Base-by-base conservation (phyloP, 2,797 vertebrate genomes). In the Buphagus erythrorhynchus region DNA sequence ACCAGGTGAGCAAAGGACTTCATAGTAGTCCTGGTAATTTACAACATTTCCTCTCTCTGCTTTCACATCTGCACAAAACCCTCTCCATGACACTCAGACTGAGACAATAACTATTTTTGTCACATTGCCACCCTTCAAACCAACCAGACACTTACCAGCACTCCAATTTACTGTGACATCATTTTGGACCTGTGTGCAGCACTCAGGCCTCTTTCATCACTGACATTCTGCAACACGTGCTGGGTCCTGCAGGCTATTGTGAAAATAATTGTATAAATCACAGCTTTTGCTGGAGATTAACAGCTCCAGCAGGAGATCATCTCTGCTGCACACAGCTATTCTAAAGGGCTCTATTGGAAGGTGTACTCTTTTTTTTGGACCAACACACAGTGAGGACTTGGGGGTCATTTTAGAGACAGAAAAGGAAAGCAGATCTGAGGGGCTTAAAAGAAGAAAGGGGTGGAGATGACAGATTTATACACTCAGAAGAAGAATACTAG, bases 71-170 rank as follows among this genome's bases (percentile, higher is more conserved):
- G 0, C 61, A 69, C 28, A 31, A 61, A 95, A 65, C 52, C 31
- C 45, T 79, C 52, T 48, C 36, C 7, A 7, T 7, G 26, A 86
- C 0, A 0, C 66, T 77, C 49, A 65, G 51, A 52, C 24, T 0
- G 3, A 40, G 88, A 69, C 58, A 86, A 77, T 54, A 19, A 33
- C 12, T 79, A 13, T 78, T 94, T 90, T 69, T 88, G 36, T 66
- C 54, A 36, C 59, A 28, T 1, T n/a, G 17, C 12, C 1, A 6
- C 48, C 43, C 48, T 45, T 76, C 58, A 67, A 59, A 46, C 31
- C 76, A 82, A n/a, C 22, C 61, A 52, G 26, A 45, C 46, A 59
- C 20, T 89, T 51, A 68, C 1, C 7, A 12, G 38, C 43, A 16
- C 66, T 51, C 28, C 58, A 62, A n/a, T 62, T 61, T 68, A 59